Evolutionary conservation across 2,888 invertebrate genomes (phyloP).

Genomic region (Ametastegia equiseti): DNA sequence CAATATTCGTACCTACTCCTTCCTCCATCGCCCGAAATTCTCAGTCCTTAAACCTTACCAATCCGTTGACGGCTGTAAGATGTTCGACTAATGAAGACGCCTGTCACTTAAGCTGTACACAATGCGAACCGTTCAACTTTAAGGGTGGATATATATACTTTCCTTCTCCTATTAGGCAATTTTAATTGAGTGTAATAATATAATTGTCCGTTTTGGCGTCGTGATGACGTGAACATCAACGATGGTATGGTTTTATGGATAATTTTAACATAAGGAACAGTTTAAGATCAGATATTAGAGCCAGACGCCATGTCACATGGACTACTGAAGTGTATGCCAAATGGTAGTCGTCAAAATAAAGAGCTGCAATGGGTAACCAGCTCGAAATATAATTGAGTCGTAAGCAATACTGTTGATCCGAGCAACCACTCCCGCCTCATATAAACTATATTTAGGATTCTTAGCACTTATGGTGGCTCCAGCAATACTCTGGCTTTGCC

Average conservation of each 20-base stretch:
- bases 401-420: constrained; percentile 51
- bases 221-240: constrained; percentile 1
- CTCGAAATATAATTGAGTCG: constrained; percentile 51
- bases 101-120: constrained; percentile 22
- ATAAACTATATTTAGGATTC: constrained; percentile 51
- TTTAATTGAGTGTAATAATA: neutral
- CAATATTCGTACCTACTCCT: neutral
- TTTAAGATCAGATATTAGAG: neutral
- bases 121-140: neutral
- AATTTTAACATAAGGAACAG: neutral
- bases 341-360: constrained; percentile 45
- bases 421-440: constrained; percentile 38
- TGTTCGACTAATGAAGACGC: constrained; percentile 21
- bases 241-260: neutral
- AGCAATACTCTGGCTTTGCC: constrained; percentile 23
- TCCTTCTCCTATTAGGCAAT: neutral
- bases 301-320: neutral
- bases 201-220: neutral
- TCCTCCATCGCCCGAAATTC: neutral
- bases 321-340: constrained; percentile 24
- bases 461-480: constrained; percentile 29
- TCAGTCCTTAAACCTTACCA: neutral
- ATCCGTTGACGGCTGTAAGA: constrained; percentile 7
- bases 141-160: neutral
- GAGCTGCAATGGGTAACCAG: constrained; percentile 32